Base-by-base conservation (phyloP, 1,140 invertebrate species). In the Cydia strobilella region DNA sequence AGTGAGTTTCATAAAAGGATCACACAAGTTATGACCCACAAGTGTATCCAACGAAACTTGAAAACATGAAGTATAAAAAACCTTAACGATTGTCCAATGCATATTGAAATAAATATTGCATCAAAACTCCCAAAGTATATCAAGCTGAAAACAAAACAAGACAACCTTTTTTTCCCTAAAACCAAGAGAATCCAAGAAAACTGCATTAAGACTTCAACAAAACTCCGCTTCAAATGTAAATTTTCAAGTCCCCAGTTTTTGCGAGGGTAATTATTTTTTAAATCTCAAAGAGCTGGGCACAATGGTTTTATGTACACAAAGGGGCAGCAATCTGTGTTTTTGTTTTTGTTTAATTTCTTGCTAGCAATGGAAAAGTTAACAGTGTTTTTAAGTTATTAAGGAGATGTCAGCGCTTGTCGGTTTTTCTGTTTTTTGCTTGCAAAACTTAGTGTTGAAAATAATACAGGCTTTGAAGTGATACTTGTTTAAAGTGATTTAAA, bases 321-420 rank as follows among this genome's bases (percentile, higher is more conserved):
- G 54, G 20, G 1, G 2, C 15, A 18, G 54, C 54, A 5, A 5
- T 0, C 7, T 4, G 20, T 59, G 54, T 23, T 59, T 59, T 59
- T 59, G 54, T 59, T 59, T 59, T 59, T 59, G 54, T 59, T 59
- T 59, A 23, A 59, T 59, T 59, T 59, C n/a, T 27, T n/a, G n/a
- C n/a, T 59, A 23, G 54, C 20, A 12, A 59, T 23, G 54, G 54
- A 59, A 20, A 54, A 59, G 54, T 23, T 59, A 23, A 59, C 54
- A n/a, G n/a, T 59, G 54, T 59, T 59, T 23, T 59, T 59, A 23
- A 59, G 51, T 20, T 20, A 51, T 51, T 51, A 51, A 48, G 4
- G 13, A 9, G 42, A 42, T 13, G 42, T 42, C n/a, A 2, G 51
- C 6, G n/a, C n/a, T 18, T 54, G 51, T 7, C n/a, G 7, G 15